Evolutionary conservation across 2,113 vertebrate genomes (phyloP).

Genomic region (Etheostoma cragini): DNA sequence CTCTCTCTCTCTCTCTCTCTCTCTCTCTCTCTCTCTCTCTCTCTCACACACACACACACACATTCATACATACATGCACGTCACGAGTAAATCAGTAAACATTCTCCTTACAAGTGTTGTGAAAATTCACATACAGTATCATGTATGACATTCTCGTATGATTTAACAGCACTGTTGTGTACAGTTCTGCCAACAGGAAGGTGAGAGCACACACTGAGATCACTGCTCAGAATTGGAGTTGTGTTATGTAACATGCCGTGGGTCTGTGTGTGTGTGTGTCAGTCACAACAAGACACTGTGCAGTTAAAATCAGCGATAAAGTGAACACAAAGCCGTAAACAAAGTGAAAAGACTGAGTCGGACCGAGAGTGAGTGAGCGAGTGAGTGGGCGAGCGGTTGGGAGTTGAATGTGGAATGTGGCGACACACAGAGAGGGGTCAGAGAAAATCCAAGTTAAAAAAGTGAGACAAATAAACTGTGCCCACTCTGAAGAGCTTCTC

Average conservation of each 20-base stretch:
- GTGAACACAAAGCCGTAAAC: slow-evolving; percentile 46
- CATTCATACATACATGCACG: slow-evolving; percentile 5
- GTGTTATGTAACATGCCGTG: slow-evolving; percentile 48
- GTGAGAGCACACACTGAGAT: slow-evolving; percentile 58
- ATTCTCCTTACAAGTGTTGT: not conserved
- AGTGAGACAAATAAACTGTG: slow-evolving; percentile 33
- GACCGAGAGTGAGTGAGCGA: slow-evolving; percentile 64
- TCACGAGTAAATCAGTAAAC: not conserved
- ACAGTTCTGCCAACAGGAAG: slow-evolving; percentile 45
- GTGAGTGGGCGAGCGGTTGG: slow-evolving; percentile 65
- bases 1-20: not conserved
- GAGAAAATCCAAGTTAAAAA: slow-evolving; percentile 23
- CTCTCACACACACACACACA: slow-evolving; percentile 11
- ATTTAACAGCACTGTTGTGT: slow-evolving; percentile 14
- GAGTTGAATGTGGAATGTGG: slow-evolving; percentile 73
- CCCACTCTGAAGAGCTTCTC: slow-evolving; percentile 47
- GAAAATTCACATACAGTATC: slow-evolving; percentile 48
- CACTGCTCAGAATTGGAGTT: slow-evolving; percentile 35
- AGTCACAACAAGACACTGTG: slow-evolving; percentile 34
- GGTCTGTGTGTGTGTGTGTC: slow-evolving; percentile 10
- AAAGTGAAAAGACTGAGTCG: slow-evolving; percentile 48
- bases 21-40: not conserved
- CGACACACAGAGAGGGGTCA: slow-evolving; percentile 51
- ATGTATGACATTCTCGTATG: slow-evolving; percentile 43
- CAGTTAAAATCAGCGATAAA: slow-evolving; percentile 34